Conservation (phyloP, 2,113 vertebrate species). For the Kryptolebias marmoratus region DNA sequence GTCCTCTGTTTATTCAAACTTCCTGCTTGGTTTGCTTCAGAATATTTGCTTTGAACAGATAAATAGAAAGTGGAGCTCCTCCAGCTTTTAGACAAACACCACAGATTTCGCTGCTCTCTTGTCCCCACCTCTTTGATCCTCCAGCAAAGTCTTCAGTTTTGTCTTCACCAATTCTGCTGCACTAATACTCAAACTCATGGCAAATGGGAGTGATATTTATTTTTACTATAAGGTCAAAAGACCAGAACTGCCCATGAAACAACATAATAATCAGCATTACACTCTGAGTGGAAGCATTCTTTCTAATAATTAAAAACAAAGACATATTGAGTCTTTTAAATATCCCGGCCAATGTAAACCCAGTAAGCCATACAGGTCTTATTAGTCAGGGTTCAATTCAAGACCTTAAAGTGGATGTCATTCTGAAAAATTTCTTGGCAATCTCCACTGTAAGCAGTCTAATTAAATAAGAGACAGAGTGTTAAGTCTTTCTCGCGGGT, state of each 20-base stretch:
- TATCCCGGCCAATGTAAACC: background rate
- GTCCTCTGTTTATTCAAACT: no score
- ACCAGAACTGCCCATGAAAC: background rate
- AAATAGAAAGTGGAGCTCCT: no score
- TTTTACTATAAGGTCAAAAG: no score
- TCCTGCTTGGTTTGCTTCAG: no score
- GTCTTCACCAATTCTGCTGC: no score
- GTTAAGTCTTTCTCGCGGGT: slow-evolving; percentile 37
- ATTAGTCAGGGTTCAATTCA: background rate
- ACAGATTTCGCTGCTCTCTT: no score
- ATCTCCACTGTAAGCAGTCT: slow-evolving; percentile 21
- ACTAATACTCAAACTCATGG: no score
- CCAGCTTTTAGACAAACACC: no score
- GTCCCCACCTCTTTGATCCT: no score
- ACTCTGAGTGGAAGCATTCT: background rate
- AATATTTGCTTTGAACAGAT: no score
- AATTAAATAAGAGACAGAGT: slow-evolving; percentile 30
- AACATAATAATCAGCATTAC: background rate
- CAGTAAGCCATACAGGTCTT: background rate
- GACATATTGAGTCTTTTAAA: background rate
- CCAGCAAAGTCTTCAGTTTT: no score
- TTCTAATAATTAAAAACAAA: background rate
- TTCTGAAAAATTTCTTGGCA: slow-evolving; percentile 9
- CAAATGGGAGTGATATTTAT: background rate
- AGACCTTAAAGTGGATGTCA: slow-evolving; percentile 26